These are phyloP conservation scores for Drosophila prosaltans DNA, from an alignment of 1,140 invertebrate genomes.

Conservation along the genomic window DNA sequence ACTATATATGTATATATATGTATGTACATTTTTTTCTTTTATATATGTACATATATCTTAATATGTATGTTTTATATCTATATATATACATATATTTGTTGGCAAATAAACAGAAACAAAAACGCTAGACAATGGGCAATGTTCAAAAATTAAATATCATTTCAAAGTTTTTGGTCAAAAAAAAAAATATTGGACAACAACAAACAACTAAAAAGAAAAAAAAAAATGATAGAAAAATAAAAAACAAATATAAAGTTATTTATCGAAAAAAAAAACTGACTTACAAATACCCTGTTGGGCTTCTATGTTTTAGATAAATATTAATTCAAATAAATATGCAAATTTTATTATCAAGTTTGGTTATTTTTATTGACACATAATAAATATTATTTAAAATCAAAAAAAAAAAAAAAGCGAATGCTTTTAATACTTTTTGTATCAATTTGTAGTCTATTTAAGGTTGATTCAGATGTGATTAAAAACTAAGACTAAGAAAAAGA, in stretches of 20 bases:
- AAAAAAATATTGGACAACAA: not conserved
- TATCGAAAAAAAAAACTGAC: not conserved
- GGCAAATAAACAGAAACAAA: conserved; percentile 7
- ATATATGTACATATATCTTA: no score
- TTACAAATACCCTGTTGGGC: not conserved
- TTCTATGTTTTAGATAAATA: no score
- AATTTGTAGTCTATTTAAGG: no score
- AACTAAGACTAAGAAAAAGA: no score
- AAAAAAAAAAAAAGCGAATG: no score
- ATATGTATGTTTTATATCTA: not conserved
- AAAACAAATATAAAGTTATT: not conserved
- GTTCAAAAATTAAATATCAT: conserved; percentile 8
- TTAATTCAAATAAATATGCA: no score
- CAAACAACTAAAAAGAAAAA: not conserved
- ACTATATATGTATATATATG: conserved; percentile 1
- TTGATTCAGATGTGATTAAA: no score
- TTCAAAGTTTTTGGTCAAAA: conserved; percentile 6
- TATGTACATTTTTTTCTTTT: not conserved
- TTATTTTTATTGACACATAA: no score
- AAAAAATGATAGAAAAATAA: not conserved
- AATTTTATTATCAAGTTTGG: no score
- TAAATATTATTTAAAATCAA: no score
- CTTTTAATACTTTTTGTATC: no score
- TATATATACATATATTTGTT: conserved; percentile 2
- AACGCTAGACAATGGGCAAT: conserved; percentile 1